Evolutionary conservation across 64 coral and sea anemone species (phyloP).

Genomic region (Pachyseris speciosa): DNA sequence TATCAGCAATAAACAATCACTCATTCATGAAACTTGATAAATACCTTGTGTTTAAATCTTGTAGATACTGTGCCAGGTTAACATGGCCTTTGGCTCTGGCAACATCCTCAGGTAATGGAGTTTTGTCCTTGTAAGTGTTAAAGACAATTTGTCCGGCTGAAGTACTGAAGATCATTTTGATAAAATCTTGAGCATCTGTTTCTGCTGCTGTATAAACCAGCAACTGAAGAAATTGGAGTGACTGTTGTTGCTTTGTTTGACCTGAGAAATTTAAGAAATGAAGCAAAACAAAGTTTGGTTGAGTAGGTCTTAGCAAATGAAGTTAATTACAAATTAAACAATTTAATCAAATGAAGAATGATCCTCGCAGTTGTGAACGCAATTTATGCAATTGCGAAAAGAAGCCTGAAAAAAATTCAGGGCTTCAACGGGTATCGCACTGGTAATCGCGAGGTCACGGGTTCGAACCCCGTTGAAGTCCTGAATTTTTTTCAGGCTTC

Average conservation of each 20-base stretch:
- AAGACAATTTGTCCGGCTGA: slow-evolving; percentile 1
- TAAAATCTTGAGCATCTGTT: neutral
- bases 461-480: too few species aligned
- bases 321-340: too few species aligned
- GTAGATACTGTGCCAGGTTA: neutral
- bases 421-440: too few species aligned
- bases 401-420: too few species aligned
- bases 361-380: too few species aligned
- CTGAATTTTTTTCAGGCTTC: too few species aligned
- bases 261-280: too few species aligned
- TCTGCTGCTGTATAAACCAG: slow-evolving; percentile 28
- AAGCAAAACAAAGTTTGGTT: too few species aligned
- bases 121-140: slow-evolving; percentile 3
- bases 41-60: slow-evolving; percentile 23
- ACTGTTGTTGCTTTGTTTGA: neutral
- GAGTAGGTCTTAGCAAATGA: too few species aligned
- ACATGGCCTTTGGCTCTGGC: slow-evolving; percentile 24
- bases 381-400: too few species aligned
- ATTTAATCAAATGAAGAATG: too few species aligned
- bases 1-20: neutral
- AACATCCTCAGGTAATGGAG: slow-evolving; percentile 24
- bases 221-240: slow-evolving; percentile 6
- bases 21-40: neutral
- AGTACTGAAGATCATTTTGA: slow-evolving; percentile 24
- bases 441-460: too few species aligned